These are phyloP conservation scores for Ifrita kowaldi DNA, from an alignment of 2,113 vertebrate species.

Conservation along the genomic window DNA sequence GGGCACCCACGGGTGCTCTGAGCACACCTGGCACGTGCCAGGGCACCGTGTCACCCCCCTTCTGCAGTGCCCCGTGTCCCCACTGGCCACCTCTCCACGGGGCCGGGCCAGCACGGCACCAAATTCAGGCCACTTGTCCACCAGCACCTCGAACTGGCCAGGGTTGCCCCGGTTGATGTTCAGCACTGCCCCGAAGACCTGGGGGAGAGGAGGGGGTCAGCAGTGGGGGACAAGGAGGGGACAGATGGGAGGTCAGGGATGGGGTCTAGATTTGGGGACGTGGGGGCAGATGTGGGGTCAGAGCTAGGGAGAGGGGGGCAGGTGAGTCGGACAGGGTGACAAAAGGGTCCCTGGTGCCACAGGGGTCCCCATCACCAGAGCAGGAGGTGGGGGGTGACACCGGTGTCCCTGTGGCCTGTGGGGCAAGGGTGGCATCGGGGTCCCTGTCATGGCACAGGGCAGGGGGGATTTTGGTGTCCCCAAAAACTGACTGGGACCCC, in stretches of 20 bases:
- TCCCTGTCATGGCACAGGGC: background rate
- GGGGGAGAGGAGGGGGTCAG: background rate
- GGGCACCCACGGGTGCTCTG: background rate
- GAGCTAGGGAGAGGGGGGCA: too few species aligned
- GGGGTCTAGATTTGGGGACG: too few species aligned
- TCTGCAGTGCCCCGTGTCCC: background rate
- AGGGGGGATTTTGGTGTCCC: too few species aligned
- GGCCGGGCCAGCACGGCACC: background rate
- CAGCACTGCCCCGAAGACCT: slow-evolving; percentile 27
- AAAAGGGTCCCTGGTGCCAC: background rate
- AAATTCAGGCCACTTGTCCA: slow-evolving; percentile 26
- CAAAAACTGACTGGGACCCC: too few species aligned
- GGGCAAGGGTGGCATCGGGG: background rate
- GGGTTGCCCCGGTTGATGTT: slow-evolving; percentile 47
- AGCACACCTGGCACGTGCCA: background rate
- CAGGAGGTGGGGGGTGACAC: background rate
- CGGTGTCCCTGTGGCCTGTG: background rate
- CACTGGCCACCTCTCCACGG: background rate
- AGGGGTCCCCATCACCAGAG: background rate
- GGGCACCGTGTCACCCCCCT: background rate
- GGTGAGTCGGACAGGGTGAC: background rate
- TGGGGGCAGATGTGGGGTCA: background rate
- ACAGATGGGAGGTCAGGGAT: background rate
- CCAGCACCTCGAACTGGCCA: background rate
- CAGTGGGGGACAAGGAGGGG: background rate